Base-by-base conservation (phyloP, 2,797 vertebrate species). In the Alca torda region DNA sequence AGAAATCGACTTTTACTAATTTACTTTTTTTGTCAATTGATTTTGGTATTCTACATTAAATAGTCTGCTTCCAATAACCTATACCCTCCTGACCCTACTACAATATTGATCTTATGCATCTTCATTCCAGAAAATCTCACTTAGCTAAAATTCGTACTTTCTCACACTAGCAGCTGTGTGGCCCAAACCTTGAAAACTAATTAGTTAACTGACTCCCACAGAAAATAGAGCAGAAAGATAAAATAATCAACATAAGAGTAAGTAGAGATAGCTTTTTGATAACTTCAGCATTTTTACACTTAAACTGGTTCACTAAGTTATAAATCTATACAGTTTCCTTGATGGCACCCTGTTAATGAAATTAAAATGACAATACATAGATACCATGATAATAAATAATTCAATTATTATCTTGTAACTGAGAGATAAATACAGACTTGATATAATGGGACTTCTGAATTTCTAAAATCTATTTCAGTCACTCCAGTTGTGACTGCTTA, bases 1-100 rank as follows among this genome's bases (percentile, higher is more conserved):
- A 70, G 82, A 87, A 94, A 96, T 85, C 0, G 8, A 83, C 74
- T 91, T 92, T n/a, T 93, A 33, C 53, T 94, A 84, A 95, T 95
- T 96, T 86, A 61, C 13, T 50, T 70, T 83, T 91, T 93, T 94
- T 86, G 57, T 87, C 54, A 70, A 83, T 94, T 91, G 79, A 77
- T 86, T 94, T 91, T 87, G 23, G 48, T 87, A 74, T 26, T 80
- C 78, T 75, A 53, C 80, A 93, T 94, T 90, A 95, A 94, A 83
- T 77, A 84, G 54, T 83, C 74, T 78, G 16, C 57, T 93, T 94
- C 90, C 31, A 84, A 75, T 90, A 85, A 92, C 91, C 75, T 94
- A 31, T 84, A 84, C 15, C 54, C 43, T 89, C 24, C 25, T 65
- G 68, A 64, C 68, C 43, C 41, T 75, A 46, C n/a, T 73, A 60